Conservation (phyloP, 2,113 vertebrate genomes). For the Entosphenus tridentatus region DNA sequence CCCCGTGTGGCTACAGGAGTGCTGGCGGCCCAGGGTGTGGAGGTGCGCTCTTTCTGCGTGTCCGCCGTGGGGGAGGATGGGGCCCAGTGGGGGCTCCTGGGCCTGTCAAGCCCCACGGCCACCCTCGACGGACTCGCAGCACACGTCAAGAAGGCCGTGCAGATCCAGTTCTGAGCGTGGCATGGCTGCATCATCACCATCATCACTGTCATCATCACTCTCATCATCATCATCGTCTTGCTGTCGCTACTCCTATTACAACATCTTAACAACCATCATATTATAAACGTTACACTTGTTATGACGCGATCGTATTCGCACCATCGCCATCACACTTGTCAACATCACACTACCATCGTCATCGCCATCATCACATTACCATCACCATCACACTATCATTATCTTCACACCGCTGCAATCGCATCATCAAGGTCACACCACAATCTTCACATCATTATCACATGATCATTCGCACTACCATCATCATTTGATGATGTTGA, state of each 20-base stretch:
- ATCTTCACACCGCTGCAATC: too few relatives aligned
- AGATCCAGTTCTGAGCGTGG: constrained; percentile 27
- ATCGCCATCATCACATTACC: too few relatives aligned
- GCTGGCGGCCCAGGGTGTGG: constrained; percentile 27
- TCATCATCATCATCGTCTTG: neutral
- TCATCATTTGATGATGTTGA: too few relatives aligned
- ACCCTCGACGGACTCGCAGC: constrained; percentile 30
- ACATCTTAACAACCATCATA: neutral
- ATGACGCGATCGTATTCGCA: too few relatives aligned
- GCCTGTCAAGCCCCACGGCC: constrained; percentile 28
- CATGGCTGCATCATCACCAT: fast-evolving
- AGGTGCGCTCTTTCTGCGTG: constrained; percentile 47
- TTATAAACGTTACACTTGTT: too few relatives aligned
- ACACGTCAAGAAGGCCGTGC: constrained; percentile 27
- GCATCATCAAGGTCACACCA: too few relatives aligned
- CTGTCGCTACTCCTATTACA: neutral
- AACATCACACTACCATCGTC: too few relatives aligned
- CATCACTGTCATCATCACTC: neutral
- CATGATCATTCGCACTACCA: too few relatives aligned
- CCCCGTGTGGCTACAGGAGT: constrained; percentile 24
- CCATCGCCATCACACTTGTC: too few relatives aligned
- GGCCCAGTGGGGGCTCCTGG: constrained; percentile 42
- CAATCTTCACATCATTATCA: too few relatives aligned
- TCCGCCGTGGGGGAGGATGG: constrained; percentile 18
- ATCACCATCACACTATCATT: too few relatives aligned